A percentile compares a stretch with the other conserved stretches of the same genome.
Evolutionary conservation across 2,113 vertebrate species (phyloP).

Genomic region (Myodes glareolus): DNA sequence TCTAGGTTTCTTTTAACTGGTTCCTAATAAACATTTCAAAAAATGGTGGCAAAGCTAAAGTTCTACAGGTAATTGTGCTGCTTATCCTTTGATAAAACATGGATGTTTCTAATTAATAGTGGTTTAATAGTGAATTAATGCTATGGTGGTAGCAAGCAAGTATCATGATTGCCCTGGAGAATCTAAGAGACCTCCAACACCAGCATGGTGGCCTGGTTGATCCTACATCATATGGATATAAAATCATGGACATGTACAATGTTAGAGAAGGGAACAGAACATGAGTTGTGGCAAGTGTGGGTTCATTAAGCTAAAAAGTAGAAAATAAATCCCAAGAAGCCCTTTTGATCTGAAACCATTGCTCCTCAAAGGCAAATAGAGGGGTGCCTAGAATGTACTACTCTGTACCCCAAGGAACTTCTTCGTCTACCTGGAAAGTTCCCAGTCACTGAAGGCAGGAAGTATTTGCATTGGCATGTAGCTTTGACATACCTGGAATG

Average conservation of each 20-base stretch:
- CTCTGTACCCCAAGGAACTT: neutral
- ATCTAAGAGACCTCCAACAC: neutral
- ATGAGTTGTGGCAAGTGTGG: neutral
- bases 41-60: neutral
- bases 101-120: neutral
- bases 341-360: constrained; percentile 10
- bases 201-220: neutral
- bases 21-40: constrained; percentile 52
- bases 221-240: neutral
- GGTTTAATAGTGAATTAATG: too few species aligned
- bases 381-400: neutral
- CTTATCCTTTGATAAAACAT: constrained; percentile 2
- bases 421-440: neutral
- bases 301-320: neutral
- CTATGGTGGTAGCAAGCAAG: neutral
- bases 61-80: neutral
- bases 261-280: neutral
- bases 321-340: constrained; percentile 8
- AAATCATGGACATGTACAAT: neutral
- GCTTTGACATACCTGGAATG: neutral
- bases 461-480: constrained; percentile 28
- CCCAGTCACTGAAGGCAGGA: neutral
- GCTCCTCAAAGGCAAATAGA: neutral
- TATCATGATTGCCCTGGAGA: neutral
- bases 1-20: constrained; percentile 27